Percentiles rank a stretch among this genome's conserved stretches.
phyloP scores from a whole-genome alignment of 2,888 invertebrate genomes.

The Brachyptera putata region DNA sequence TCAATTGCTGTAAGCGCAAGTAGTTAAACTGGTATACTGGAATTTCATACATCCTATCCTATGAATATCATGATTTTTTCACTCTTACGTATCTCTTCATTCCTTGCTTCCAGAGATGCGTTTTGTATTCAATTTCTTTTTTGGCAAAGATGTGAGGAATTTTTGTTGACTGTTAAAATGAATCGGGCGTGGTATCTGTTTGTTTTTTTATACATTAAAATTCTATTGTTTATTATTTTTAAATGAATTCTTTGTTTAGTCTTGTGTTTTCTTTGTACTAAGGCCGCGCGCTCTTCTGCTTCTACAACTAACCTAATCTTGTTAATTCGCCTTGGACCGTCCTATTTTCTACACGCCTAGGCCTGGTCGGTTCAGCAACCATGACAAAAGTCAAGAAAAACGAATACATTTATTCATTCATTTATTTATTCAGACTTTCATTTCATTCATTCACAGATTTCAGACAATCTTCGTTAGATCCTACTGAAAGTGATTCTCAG shows the following conservation, averaged over 20 bases:
- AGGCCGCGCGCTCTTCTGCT: too few relatives aligned
- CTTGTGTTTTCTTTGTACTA: slow-evolving; percentile 11
- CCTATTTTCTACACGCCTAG: too few relatives aligned
- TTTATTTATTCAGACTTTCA: slow-evolving; percentile 7
- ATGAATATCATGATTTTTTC: too few relatives aligned
- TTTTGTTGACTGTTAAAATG: slow-evolving; percentile 13
- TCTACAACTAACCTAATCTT: too few relatives aligned
- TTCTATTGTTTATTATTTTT: slow-evolving; percentile 20
- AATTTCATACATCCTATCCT: slow-evolving; percentile 4
- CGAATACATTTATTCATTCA: slow-evolving; percentile 1
- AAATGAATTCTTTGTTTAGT: slow-evolving; percentile 18
- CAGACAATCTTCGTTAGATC: too few relatives aligned
- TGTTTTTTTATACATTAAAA: slow-evolving; percentile 15
- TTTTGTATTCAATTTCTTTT: slow-evolving; percentile 17
- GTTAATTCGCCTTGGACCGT: too few relatives aligned
- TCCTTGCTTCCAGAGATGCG: slow-evolving; percentile 15
- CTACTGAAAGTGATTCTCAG: too few relatives aligned
- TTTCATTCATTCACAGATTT: too few relatives aligned
- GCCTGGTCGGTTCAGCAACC: too few relatives aligned
- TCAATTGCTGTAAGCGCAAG: too few relatives aligned
- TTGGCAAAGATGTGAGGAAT: slow-evolving; percentile 13
- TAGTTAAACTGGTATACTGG: slow-evolving; percentile 10
- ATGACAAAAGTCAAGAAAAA: too few relatives aligned
- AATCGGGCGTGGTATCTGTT: slow-evolving; percentile 13
- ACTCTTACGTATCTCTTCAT: slow-evolving; percentile 8